phyloP scores from a whole-genome alignment of 2,888 invertebrate species.

The Eretmocerus hayati region DNA sequence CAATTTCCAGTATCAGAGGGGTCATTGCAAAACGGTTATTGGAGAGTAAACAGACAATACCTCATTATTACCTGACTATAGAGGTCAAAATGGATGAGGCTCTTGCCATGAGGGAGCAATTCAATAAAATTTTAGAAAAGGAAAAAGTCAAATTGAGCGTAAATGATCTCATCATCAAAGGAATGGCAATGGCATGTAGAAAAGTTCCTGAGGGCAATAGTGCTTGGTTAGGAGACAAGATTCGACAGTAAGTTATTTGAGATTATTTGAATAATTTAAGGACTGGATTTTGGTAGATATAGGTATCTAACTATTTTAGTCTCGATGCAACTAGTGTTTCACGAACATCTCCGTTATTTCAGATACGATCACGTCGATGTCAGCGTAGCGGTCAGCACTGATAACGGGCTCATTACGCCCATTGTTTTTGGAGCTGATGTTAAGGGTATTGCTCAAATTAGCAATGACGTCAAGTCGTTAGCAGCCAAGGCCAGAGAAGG shows the following conservation, averaged over 20 bases:
- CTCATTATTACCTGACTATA: conserved; percentile 90
- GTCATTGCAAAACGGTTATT: conserved; percentile 84
- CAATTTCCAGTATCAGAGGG: conserved; percentile 74
- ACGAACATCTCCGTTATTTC: too few relatives aligned
- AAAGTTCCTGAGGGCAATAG: conserved; percentile 92
- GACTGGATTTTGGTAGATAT: neutral
- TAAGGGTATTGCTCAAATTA: conserved; percentile 82
- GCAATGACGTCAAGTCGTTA: conserved; percentile 67
- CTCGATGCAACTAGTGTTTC: too few relatives aligned
- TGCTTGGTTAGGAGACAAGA: conserved; percentile 87
- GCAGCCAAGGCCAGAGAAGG: conserved; percentile 83
- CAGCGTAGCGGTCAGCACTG: conserved; percentile 94
- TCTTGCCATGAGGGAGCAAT: conserved; percentile 64
- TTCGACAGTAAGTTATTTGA: conserved; percentile 71
- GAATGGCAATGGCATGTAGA: conserved; percentile 78
- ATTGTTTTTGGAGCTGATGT: conserved; percentile 87
- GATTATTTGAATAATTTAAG: neutral
- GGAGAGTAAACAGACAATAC: conserved; percentile 87
- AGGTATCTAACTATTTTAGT: too few relatives aligned
- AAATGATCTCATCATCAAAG: conserved; percentile 95
- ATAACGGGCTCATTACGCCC: conserved; percentile 91
- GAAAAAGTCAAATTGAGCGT: conserved; percentile 81
- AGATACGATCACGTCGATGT: conserved; percentile 90
- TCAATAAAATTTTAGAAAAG: conserved; percentile 76
- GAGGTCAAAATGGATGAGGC: conserved; percentile 77